Percentiles rank a stretch among this genome's conserved stretches.
Conservation (phyloP, 2,113 vertebrate genomes). For the Formicarius rufipectus region DNA sequence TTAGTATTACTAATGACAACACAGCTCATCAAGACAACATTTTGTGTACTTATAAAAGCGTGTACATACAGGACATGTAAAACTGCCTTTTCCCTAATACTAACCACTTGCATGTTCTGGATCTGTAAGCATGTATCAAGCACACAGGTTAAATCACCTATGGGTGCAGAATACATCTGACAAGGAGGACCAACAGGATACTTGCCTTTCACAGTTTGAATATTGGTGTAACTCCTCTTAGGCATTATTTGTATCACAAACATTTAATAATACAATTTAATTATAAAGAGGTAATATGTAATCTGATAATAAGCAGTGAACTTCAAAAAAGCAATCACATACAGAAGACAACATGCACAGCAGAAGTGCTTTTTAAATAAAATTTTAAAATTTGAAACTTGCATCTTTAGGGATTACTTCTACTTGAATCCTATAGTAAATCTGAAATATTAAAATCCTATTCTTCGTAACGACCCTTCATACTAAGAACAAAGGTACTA, state of each 20-base stretch:
- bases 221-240: background rate
- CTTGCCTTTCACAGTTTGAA: background rate
- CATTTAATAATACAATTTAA: conserved; percentile 10
- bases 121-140: background rate
- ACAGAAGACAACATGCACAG: background rate
- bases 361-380: background rate
- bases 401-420: background rate
- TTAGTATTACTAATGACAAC: background rate
- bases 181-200: background rate
- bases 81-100: background rate
- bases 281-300: background rate
- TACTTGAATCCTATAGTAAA: background rate
- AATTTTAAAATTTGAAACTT: background rate
- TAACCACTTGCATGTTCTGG: background rate
- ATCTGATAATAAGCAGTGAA: background rate
- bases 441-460: background rate
- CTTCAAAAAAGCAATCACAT: background rate
- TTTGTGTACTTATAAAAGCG: background rate
- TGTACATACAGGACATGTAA: background rate
- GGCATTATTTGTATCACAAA: background rate
- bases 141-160: background rate
- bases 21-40: background rate
- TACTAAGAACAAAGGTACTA: background rate
- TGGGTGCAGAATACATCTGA: background rate
- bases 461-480: background rate